Percentiles rank a stretch among this genome's conserved stretches.
phyloP scores from a whole-genome alignment of 2,888 invertebrate genomes.

The Rhagonycha fulva region DNA sequence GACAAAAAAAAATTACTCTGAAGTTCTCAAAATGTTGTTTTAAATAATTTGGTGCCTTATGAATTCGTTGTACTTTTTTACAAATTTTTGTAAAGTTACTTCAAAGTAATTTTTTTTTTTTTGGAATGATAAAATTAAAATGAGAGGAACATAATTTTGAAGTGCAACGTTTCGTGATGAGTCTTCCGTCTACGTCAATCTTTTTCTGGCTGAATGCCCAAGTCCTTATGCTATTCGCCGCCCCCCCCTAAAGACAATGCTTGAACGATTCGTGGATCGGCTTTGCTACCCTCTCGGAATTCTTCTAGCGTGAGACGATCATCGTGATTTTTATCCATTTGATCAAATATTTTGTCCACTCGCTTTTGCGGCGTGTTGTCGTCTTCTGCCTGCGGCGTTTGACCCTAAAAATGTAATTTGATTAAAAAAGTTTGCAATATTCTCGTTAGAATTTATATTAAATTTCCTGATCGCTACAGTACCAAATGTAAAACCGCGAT shows the following conservation, averaged over 20 bases:
- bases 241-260: conserved; percentile 85
- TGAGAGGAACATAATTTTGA: conserved; percentile 15
- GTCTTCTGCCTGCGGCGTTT: conserved; percentile 81
- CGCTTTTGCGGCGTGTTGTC: conserved; percentile 93
- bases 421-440: neutral
- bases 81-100: neutral
- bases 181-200: conserved; percentile 42
- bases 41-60: neutral
- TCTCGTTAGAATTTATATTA: neutral
- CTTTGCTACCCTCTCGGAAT: conserved; percentile 96
- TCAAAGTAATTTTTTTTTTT: neutral
- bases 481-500: neutral
- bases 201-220: conserved; percentile 47
- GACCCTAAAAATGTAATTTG: conserved; percentile 71
- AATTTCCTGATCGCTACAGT: neutral
- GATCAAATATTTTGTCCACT: conserved; percentile 98
- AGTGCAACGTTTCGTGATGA: conserved; percentile 12
- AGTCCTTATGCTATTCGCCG: conserved; percentile 59
- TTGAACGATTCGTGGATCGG: conserved; percentile 97
- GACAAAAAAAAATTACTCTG: neutral
- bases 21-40: neutral
- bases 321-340: conserved; percentile 99
- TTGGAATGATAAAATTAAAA: conserved; percentile 4
- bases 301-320: conserved; percentile 94
- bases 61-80: neutral